Evolutionary conservation across 1,140 invertebrate genomes (phyloP).

Genomic region (Dendroctonus valens): DNA sequence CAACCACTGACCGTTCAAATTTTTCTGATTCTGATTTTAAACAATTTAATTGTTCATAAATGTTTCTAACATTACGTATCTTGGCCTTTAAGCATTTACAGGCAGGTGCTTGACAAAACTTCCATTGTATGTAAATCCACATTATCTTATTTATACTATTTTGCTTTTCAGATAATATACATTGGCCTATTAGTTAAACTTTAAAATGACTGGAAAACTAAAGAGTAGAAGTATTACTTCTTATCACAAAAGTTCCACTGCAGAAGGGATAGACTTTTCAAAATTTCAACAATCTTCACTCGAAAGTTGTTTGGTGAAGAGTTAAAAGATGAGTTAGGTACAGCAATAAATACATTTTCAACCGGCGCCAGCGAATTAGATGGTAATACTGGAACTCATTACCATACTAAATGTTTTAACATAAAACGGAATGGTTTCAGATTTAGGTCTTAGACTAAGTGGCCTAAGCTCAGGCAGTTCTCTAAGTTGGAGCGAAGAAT

Average conservation of each 20-base stretch:
- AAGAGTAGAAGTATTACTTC: too few relatives aligned
- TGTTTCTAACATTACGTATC: background rate
- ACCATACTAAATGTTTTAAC: background rate
- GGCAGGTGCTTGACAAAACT: too few relatives aligned
- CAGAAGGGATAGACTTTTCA: too few relatives aligned
- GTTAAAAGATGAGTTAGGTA: background rate
- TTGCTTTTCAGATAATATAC: too few relatives aligned
- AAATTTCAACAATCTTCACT: background rate
- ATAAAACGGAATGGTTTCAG: slow-evolving; percentile 7
- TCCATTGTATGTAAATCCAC: too few relatives aligned
- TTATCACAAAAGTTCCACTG: too few relatives aligned
- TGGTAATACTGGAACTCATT: slow-evolving; percentile 2
- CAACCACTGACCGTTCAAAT: too few relatives aligned
- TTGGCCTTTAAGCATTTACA: too few relatives aligned
- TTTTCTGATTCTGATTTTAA: too few relatives aligned
- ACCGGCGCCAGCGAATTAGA: slow-evolving; percentile 3
- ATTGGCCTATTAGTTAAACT: too few relatives aligned
- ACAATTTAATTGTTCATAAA: slow-evolving; percentile 1
- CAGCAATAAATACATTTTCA: background rate
- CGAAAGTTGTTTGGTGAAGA: slow-evolving; percentile 13
- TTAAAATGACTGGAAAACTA: too few relatives aligned
- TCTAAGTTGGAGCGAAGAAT: slow-evolving; percentile 43
- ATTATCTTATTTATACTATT: too few relatives aligned
- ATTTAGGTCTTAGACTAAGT: slow-evolving; percentile 20
- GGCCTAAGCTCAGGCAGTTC: slow-evolving; percentile 40